Percentiles rank a stretch among this genome's conserved stretches.
phyloP scores from a whole-genome alignment of 2,888 invertebrate species.

The Orchesellides sinensis region DNA sequence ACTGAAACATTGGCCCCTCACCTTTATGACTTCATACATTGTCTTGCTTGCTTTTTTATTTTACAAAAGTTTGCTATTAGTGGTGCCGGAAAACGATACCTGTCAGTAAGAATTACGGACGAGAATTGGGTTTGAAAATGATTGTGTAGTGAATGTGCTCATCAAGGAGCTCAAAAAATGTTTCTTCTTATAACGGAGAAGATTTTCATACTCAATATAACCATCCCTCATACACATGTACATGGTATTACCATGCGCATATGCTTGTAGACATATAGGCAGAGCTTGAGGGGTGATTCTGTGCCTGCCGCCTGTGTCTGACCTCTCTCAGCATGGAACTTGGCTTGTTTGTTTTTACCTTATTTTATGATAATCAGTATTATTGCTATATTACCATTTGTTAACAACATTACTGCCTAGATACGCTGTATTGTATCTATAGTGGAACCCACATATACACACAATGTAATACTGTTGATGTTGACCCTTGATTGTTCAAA shows the following conservation, averaged over 20 bases:
- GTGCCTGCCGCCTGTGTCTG: constrained; percentile 68
- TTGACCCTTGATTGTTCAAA: no score
- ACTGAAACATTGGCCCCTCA: no score
- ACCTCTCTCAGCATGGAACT: constrained; percentile 53
- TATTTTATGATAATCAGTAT: constrained; percentile 52
- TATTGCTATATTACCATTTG: constrained; percentile 56
- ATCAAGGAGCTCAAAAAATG: no score
- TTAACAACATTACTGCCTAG: constrained; percentile 57
- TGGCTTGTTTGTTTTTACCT: constrained; percentile 66
- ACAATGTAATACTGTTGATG: no score
- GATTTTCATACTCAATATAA: no score
- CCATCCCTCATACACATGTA: no score
- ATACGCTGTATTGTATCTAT: constrained; percentile 40
- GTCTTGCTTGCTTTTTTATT: no score
- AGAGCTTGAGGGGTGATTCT: constrained; percentile 45
- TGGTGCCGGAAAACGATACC: constrained; percentile 19
- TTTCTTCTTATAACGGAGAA: neutral
- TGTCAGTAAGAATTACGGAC: constrained; percentile 56
- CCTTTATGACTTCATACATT: no score
- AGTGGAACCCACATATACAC: neutral
- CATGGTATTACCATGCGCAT: no score
- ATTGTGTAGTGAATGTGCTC: neutral
- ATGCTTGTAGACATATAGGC: no score
- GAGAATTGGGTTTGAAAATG: constrained; percentile 33
- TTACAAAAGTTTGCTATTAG: no score